Evolutionary conservation across 2,113 vertebrate species (phyloP).

Genomic region (Mastomys coucha): DNA sequence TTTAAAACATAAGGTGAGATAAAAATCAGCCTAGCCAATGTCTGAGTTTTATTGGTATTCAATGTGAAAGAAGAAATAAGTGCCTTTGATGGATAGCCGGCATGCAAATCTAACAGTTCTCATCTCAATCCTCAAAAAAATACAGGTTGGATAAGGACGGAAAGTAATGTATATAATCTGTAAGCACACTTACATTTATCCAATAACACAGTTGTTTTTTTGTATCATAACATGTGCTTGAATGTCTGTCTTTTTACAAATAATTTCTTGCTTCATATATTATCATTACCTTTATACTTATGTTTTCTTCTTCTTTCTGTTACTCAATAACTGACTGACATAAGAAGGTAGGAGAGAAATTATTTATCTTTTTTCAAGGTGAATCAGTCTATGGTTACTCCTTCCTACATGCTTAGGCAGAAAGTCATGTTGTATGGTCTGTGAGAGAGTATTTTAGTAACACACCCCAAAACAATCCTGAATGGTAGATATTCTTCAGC

Average conservation of each 20-base stretch:
- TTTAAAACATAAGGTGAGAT: slow-evolving; percentile 15
- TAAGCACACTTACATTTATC: not conserved
- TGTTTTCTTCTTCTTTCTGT: not conserved
- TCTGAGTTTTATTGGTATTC: not conserved
- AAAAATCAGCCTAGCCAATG: not conserved
- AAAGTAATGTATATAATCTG: not conserved
- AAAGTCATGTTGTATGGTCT: fast-evolving
- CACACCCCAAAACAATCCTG: not conserved
- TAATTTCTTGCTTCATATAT: not conserved
- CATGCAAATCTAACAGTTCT: not conserved
- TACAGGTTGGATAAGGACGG: not conserved
- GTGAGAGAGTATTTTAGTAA: not conserved
- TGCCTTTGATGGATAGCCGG: not conserved
- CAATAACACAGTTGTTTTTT: not conserved
- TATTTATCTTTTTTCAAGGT: not conserved
- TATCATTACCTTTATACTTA: not conserved
- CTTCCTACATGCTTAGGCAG: not conserved
- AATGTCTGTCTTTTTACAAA: not conserved
- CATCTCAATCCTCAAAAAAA: not conserved
- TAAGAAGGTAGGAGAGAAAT: not conserved
- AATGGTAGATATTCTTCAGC: not conserved
- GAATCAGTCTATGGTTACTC: not conserved
- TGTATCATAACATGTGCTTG: not conserved
- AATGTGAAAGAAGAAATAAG: not conserved
- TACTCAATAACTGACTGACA: not conserved